Base-by-base conservation (phyloP, 2,888 invertebrate genomes). In the Phyllotreta striolata region DNA sequence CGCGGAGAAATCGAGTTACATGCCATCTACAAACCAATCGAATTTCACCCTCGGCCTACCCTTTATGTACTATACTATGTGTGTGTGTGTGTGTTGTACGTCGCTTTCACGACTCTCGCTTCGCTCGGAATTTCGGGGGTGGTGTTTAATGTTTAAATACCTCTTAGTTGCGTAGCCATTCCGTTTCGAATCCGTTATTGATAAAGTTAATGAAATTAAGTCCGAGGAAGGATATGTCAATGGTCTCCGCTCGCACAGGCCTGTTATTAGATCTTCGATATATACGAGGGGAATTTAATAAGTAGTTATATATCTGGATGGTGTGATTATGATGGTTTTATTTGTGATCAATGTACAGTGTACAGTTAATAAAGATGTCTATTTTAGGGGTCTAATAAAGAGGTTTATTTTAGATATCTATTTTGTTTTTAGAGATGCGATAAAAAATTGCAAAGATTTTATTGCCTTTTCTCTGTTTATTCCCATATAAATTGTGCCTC, bases 181-280 rank as follows among this genome's bases (percentile, higher is more conserved):
- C 63, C 63, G 55, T 63, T 65, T 70, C 72, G 72, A 75, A 73
- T 73, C 72, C 62, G 66, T 72, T 70, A 73, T 73, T 76, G 75
- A 76, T 75, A 74, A 74, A 74, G 73, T 74, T 75, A 76, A 76
- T 76, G 74, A 76, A 76, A 76, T 76, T 76, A 76, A 74, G 72
- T 72, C 70, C 68, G 69, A 64, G 56, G 68, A 68, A 59, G 54
- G 24, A 24, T 24, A 24, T 24, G 24, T 24, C 24, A 24, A 24
- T 24, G 24, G 24, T 24, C 24, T 24, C 2, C 63, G 62, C 62
- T 62, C 59, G 58, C 63, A 61, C 37, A 51, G 56, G 56, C 62
- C 55, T 46, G 24, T 24, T 24, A 55, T 62, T 46, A 55, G 46
- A 54, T 63, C 55, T 58, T 46, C 24, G 34, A 39, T 7, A 4